A percentile compares a stretch with the other conserved stretches of the same genome.
phyloP scores from a whole-genome alignment of 2,797 vertebrate species.

The Adelosebastes latens region DNA sequence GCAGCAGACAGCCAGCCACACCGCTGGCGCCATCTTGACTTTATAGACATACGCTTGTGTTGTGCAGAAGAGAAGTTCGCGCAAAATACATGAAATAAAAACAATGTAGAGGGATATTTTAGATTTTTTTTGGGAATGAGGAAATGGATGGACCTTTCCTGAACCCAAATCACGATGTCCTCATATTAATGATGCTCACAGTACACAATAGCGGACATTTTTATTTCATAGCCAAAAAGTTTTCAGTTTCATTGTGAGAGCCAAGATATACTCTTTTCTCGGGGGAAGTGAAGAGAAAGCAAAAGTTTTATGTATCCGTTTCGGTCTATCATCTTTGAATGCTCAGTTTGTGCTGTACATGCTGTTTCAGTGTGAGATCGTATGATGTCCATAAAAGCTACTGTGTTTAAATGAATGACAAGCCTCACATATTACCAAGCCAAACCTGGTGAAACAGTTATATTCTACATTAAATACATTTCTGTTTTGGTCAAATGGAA shows the following conservation, averaged over 20 bases:
- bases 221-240: neutral
- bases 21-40: too few relatives aligned
- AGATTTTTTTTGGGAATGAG: neutral
- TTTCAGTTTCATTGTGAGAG: neutral
- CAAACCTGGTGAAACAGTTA: neutral
- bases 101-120: neutral
- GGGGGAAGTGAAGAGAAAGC: neutral
- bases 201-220: neutral
- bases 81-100: neutral
- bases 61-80: neutral
- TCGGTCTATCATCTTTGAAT: neutral
- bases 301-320: neutral
- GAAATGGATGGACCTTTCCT: neutral
- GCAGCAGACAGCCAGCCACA: too few relatives aligned
- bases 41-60: neutral
- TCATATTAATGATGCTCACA: neutral
- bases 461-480: neutral
- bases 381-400: neutral
- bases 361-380: neutral
- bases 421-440: neutral
- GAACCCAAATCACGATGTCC: neutral
- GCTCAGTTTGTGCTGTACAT: neutral
- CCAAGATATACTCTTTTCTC: neutral
- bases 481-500: neutral
- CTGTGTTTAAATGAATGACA: neutral